A percentile compares a stretch with the other conserved stretches of the same genome.
These are phyloP conservation scores for Cyrtorhinus lividipennis DNA, from an alignment of 1,140 invertebrate genomes.

Conservation along the genomic window DNA sequence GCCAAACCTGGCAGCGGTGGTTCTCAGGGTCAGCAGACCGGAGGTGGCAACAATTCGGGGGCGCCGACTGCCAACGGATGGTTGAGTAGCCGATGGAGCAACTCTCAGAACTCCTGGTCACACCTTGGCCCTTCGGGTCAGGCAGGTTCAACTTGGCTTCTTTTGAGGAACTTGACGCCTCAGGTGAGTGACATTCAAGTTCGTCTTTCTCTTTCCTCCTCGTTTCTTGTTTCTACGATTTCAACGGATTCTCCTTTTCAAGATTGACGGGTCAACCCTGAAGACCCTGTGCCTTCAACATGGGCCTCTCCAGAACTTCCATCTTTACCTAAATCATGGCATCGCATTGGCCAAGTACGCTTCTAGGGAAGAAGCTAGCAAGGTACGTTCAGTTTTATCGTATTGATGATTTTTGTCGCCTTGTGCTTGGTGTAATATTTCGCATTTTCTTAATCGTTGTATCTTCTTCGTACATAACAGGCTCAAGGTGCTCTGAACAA, in stretches of 20 bases:
- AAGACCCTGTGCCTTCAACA: slow-evolving; percentile 92
- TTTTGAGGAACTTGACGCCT: slow-evolving; percentile 82
- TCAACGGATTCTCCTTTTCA: too few relatives aligned
- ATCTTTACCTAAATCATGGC: slow-evolving; percentile 82
- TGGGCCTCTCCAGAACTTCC: slow-evolving; percentile 84
- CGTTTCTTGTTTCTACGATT: too few relatives aligned
- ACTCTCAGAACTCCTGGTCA: slow-evolving; percentile 19
- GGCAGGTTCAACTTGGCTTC: slow-evolving; percentile 57
- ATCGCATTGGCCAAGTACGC: slow-evolving; percentile 87
- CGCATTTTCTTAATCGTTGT: background rate
- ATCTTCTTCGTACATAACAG: too few relatives aligned
- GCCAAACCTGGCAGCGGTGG: slow-evolving; percentile 8
- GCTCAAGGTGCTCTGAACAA: slow-evolving; percentile 91
- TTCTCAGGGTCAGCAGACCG: background rate
- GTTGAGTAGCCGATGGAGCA: slow-evolving; percentile 15
- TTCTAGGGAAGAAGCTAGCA: slow-evolving; percentile 79
- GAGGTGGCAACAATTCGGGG: background rate
- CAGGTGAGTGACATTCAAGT: too few relatives aligned
- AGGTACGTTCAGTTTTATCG: slow-evolving; percentile 52
- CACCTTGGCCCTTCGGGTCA: slow-evolving; percentile 35
- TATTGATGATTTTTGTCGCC: background rate
- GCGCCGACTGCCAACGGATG: slow-evolving; percentile 19
- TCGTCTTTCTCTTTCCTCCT: too few relatives aligned
- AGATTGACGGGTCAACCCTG: slow-evolving; percentile 91
- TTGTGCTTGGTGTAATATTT: too few relatives aligned